Percentiles rank a stretch among this genome's conserved stretches.
These are phyloP conservation scores for Anser cygnoides DNA, from an alignment of 2,113 vertebrate species.

Conservation along the genomic window DNA sequence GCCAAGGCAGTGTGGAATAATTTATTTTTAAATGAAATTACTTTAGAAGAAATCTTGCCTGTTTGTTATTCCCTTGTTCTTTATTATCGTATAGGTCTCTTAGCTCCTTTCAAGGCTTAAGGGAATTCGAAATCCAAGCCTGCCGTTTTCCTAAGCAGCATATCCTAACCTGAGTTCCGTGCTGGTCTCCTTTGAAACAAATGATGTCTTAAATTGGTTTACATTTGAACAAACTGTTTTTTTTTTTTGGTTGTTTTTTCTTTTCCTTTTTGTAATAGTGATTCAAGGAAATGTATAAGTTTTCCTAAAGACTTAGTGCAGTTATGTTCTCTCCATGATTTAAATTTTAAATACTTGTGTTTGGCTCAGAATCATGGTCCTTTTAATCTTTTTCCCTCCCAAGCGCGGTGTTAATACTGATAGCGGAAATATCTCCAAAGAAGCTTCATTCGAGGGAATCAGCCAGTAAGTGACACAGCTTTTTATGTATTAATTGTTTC, in stretches of 20 bases:
- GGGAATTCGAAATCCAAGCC: background rate
- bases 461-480: slow-evolving; percentile 83
- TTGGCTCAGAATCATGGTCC: background rate
- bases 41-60: background rate
- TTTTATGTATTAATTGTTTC: background rate
- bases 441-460: slow-evolving; percentile 95
- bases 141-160: background rate
- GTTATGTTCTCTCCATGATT: background rate
- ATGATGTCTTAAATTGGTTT: background rate
- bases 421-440: slow-evolving; percentile 85
- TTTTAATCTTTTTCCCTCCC: slow-evolving; percentile 12
- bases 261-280: background rate
- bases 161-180: background rate
- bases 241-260: background rate
- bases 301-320: background rate
- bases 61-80: background rate
- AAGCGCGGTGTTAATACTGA: slow-evolving; percentile 92
- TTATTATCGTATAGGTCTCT: background rate
- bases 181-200: background rate
- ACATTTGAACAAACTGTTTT: background rate
- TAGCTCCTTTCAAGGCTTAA: background rate
- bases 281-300: background rate
- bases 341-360: background rate
- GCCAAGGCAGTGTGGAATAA: background rate
- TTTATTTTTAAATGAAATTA: background rate